These are phyloP conservation scores for Aurelia coerulea DNA, from an alignment of 30 jellyfish, hydroid and myxozoan species.

Conservation along the genomic window DNA sequence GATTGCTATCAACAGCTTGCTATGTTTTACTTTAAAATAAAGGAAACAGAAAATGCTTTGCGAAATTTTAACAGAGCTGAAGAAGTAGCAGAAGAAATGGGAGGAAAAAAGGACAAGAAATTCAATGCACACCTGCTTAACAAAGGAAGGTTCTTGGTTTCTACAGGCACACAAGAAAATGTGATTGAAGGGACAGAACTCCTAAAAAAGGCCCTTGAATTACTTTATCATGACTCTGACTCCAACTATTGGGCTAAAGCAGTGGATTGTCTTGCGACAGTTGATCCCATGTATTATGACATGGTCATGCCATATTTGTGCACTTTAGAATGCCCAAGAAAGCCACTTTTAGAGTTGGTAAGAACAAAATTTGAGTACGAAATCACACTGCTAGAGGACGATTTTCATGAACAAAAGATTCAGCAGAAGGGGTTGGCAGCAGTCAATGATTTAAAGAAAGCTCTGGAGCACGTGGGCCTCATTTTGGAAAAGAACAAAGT, in stretches of 20 bases:
- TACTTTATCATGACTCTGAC: not conserved
- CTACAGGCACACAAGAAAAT: not conserved
- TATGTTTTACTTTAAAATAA: not conserved
- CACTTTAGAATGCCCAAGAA: not conserved
- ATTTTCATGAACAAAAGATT: not conserved
- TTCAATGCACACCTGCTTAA: not conserved
- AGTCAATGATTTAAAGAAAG: not conserved
- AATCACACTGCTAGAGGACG: not conserved
- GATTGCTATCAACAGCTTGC: conserved; percentile 33
- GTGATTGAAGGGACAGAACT: not conserved
- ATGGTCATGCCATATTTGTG: not conserved
- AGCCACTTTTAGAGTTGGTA: not conserved
- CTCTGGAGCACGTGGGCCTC: not conserved
- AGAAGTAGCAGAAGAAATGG: not conserved
- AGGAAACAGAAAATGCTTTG: not conserved
- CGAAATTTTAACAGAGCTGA: conserved; percentile 8
- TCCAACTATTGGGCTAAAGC: conserved; percentile 9
- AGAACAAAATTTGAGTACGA: not conserved
- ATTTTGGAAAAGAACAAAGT: not conserved
- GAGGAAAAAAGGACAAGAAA: conserved; percentile 3
- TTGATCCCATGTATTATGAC: not conserved
- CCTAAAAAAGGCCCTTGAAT: not conserved
- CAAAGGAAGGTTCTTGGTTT: conserved; percentile 19
- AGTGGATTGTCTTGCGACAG: conserved; percentile 4
- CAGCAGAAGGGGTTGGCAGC: not conserved